phyloP scores from a whole-genome alignment of 2,797 vertebrate genomes.

The Geotrypetes seraphini region DNA sequence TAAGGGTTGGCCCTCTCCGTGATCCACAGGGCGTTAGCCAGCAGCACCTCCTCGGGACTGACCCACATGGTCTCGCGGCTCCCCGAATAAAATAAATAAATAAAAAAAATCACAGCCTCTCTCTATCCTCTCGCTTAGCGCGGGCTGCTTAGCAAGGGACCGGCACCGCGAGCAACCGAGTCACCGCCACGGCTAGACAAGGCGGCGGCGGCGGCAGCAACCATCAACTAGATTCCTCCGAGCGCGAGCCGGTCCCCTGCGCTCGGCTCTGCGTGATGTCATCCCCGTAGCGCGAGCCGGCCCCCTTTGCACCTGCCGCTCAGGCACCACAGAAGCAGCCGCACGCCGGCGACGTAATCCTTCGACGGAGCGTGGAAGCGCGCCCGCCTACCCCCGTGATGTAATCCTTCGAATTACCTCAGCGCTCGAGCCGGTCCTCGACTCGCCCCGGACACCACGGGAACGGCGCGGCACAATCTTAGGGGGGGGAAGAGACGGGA shows the following conservation, averaged over 20 bases:
- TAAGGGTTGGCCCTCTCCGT: conserved; percentile 92
- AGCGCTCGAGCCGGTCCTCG: background rate
- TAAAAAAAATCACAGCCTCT: background rate
- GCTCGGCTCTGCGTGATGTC: too few species aligned
- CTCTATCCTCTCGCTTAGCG: too few species aligned
- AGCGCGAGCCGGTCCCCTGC: too few species aligned
- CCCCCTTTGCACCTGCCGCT: background rate
- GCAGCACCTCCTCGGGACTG: conserved; percentile 88
- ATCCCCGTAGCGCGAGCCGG: background rate
- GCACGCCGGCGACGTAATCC: background rate
- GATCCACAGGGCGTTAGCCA: conserved; percentile 90
- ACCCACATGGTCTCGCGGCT: conserved; percentile 76
- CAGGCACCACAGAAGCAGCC: background rate
- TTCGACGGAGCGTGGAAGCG: background rate
- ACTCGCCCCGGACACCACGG: too few species aligned
- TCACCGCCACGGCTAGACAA: background rate
- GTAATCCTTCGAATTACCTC: background rate
- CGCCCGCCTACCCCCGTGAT: too few species aligned
- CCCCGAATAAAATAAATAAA: too few species aligned
- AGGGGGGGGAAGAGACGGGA: background rate
- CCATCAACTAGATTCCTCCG: too few species aligned
- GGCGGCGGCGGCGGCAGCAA: conserved; percentile 9
- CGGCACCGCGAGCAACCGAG: conserved; percentile 3
- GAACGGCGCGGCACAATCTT: background rate
- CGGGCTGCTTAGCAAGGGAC: too few species aligned